Evolutionary conservation across 2,888 invertebrate genomes (phyloP).

Genomic region (Netelia virgata): DNA sequence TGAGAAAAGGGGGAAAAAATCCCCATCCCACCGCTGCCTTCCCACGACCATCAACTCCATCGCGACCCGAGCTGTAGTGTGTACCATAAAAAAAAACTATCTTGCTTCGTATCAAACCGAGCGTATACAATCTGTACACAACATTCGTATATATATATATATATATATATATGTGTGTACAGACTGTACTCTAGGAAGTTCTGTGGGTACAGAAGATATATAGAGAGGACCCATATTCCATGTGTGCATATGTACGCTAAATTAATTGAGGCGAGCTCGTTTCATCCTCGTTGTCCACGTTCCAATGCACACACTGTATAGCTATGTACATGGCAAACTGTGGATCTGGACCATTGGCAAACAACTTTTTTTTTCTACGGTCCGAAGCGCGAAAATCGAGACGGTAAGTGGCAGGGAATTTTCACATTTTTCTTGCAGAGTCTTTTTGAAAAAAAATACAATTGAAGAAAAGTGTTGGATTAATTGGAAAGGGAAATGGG

Average conservation of each 20-base stretch:
- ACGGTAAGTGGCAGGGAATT: constrained; percentile 41
- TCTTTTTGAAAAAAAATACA: neutral
- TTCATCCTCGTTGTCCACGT: constrained; percentile 41
- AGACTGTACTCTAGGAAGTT: neutral
- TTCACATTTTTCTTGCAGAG: constrained; percentile 32
- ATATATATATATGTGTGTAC: neutral
- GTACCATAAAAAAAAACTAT: neutral
- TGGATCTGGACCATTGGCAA: constrained; percentile 41
- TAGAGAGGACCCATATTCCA: constrained; percentile 7
- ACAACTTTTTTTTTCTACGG: constrained; percentile 41
- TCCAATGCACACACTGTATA: constrained; percentile 23
- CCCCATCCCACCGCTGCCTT: neutral
- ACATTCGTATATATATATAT: neutral
- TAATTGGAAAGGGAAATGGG: constrained; percentile 19
- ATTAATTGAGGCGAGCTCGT: constrained; percentile 60
- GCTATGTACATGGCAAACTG: neutral
- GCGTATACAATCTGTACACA: neutral
- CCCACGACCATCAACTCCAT: neutral
- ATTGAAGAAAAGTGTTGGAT: neutral
- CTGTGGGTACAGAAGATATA: neutral
- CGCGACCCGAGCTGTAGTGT: neutral
- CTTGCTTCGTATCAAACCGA: neutral
- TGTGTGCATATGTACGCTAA: constrained; percentile 19
- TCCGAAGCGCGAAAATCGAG: constrained; percentile 42
- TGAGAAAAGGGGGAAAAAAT: neutral